Conservation (phyloP, 2,888 invertebrate species). For the Phorcus lineatus region DNA sequence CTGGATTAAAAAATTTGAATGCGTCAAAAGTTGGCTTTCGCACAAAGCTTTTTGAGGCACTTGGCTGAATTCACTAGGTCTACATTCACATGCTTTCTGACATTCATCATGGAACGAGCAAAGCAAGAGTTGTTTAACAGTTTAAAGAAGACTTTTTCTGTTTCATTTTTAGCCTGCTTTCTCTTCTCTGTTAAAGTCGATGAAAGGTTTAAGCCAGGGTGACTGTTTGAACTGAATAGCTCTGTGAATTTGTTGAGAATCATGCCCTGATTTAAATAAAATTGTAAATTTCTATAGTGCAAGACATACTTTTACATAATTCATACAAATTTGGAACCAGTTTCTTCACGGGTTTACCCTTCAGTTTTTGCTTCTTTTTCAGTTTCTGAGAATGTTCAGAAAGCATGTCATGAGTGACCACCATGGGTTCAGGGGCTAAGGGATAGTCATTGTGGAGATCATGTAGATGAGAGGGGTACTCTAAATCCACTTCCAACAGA, state of each 20-base stretch:
- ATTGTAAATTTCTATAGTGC: background rate
- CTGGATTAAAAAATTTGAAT: too few relatives aligned
- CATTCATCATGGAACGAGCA: background rate
- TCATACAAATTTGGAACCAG: background rate
- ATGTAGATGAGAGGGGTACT: slow-evolving; percentile 34
- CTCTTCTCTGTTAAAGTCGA: slow-evolving; percentile 56
- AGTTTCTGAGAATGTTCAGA: slow-evolving; percentile 39
- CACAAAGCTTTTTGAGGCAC: too few relatives aligned
- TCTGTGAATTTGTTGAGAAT: slow-evolving; percentile 57
- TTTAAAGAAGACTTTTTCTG: too few relatives aligned
- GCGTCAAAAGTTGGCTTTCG: too few relatives aligned
- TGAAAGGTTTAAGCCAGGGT: slow-evolving; percentile 70
- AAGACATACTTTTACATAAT: background rate
- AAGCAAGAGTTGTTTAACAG: background rate
- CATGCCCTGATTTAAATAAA: slow-evolving; percentile 47
- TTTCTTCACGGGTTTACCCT: background rate
- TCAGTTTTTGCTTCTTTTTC: slow-evolving; percentile 36
- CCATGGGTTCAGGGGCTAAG: slow-evolving; percentile 44
- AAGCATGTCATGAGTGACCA: slow-evolving; percentile 50
- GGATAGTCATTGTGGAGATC: slow-evolving; percentile 34
- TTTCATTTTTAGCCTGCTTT: background rate
- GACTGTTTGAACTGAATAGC: slow-evolving; percentile 64
- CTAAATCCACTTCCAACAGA: slow-evolving; percentile 35
- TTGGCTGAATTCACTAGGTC: too few relatives aligned
- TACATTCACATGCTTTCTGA: too few relatives aligned